These are phyloP conservation scores for Carduelis carduelis DNA, from an alignment of 2,797 vertebrate species.

Conservation along the genomic window DNA sequence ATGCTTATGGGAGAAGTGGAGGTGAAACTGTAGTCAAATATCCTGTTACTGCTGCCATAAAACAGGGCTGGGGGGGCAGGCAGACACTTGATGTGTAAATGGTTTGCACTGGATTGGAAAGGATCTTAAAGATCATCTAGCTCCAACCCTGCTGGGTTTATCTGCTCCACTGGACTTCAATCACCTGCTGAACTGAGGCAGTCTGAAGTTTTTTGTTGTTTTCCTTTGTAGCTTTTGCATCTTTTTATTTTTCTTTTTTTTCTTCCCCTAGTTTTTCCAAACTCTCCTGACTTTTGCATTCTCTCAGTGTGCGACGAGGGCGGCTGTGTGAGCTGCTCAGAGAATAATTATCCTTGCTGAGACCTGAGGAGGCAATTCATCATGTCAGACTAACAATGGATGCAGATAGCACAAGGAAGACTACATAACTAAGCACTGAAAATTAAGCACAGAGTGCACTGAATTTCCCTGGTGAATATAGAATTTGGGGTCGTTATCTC, in stretches of 20 bases:
- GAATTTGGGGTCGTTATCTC: constrained; percentile 37
- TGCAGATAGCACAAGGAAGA: constrained; percentile 33
- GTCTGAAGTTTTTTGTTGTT: not conserved
- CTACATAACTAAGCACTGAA: constrained; percentile 24
- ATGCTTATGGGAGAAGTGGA: not conserved
- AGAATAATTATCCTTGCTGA: constrained; percentile 59
- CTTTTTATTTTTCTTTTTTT: too few relatives aligned
- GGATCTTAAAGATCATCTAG: not conserved
- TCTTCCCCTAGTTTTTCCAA: not conserved
- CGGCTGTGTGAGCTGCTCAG: not conserved
- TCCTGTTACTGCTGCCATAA: not conserved
- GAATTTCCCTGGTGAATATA: constrained; percentile 42
- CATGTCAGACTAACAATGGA: constrained; percentile 50
- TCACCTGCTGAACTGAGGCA: not conserved
- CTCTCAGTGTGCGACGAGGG: not conserved
- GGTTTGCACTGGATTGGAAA: not conserved
- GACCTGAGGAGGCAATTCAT: constrained; percentile 63
- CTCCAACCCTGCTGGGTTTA: not conserved
- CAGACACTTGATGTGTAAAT: not conserved
- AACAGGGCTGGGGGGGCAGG: accelerated
- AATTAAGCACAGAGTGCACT: constrained; percentile 1
- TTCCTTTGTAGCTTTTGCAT: not conserved
- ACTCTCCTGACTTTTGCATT: constrained; percentile 1
- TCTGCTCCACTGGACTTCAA: not conserved
- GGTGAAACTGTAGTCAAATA: not conserved